Base-by-base conservation (phyloP, 2,888 invertebrate species). In the Melieria crassipennis region DNA sequence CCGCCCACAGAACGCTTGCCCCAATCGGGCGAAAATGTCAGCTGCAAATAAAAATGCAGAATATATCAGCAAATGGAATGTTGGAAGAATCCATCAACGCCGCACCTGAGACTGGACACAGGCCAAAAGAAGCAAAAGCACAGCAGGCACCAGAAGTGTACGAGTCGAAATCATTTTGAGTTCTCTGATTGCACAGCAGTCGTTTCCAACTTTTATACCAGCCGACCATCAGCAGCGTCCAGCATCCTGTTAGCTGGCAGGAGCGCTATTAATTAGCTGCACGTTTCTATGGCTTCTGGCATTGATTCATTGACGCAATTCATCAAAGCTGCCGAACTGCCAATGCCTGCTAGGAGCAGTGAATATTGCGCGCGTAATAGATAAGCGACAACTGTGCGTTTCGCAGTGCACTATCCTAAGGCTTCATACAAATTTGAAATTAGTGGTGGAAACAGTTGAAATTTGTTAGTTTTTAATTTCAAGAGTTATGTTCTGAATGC, bases 1-100 rank as follows among this genome's bases (percentile, higher is more conserved):
- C 76, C 77, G 5, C 76, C 77, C 11, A 74, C 78, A 4, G 84
- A 84, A 4, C 84, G 80, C 62, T 85, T 85, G 9, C 85, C 85
- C 85, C 85, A 85, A 61, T 84, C 83, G 43, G 85, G 84, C 5
- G 85, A 84, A 76, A 84, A 85, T 67, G 85, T 85, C 69, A 85
- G 60, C 81, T 85, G 67, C 3, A 71, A 73, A 57, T 46, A 64
- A 16, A 11, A 10, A 61, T n/a, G 10, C n/a, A 45, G 7, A 16
- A n/a, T 11, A 5, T n/a, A 30, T n/a, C 10, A 67, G 13, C 13
- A 13, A 30, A 48, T 60, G 0, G 4, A 42, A 3, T 61, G 57
- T 48, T 42, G 1, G 11, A 55, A 45, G n/a, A 16, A 6, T 60
- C 43, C n/a, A 60, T 5, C 43, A 45, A 10, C 13, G 52, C 76